Evolutionary conservation across 2,113 vertebrate genomes (phyloP), one percentile per base, ranked within the genome.

Genomic region (Syngnathus floridae): DNA sequence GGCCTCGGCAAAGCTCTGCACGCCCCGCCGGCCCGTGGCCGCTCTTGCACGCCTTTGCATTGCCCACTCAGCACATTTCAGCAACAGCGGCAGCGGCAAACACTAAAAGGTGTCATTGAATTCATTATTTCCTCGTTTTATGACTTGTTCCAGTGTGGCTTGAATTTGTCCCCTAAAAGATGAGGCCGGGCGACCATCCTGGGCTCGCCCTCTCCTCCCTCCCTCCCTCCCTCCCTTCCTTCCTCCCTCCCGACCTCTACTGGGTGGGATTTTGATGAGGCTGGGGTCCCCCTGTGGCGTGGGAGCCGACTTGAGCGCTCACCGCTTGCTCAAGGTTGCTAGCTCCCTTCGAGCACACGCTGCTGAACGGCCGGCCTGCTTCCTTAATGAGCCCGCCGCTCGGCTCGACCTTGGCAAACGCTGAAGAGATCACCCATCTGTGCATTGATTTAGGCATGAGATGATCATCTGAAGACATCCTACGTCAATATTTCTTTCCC

Each of bases 81-180:
- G 73, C 70, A 72, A 85, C 59, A 43, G 58, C 69, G 71, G 85
- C 38, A 41, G 59, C 82, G 83, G 84, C 87, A 84, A 87, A 88
- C 82, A 86, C 84, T 90, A 90, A 90, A 90, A 90, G 90, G 85
- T 86, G 78, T 89, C 90, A 91, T 88, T 90, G 87, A 90, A 91
- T 91, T 90, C 85, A 90, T 90, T 88, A 90, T 89, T 90, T 88
- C 87, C 85, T 88, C 26, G 81, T 88, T 90, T 91, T 90, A 90
- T 86, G 89, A 88, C 83, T 88, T 87, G 86, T 89, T 89, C 82
- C 81, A 81, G 85, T 82, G 81, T 85, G 80, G 87, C 86, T 90
- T 90, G 90, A 86, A 90, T 90, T 90, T 86, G 88, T 84, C 87
- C 82, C 82, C 84, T 90, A 90, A 90, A 89, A 90, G 86, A 85